Base-by-base conservation (phyloP, 2,797 vertebrate genomes). In the Pipistrellus nathusii region DNA sequence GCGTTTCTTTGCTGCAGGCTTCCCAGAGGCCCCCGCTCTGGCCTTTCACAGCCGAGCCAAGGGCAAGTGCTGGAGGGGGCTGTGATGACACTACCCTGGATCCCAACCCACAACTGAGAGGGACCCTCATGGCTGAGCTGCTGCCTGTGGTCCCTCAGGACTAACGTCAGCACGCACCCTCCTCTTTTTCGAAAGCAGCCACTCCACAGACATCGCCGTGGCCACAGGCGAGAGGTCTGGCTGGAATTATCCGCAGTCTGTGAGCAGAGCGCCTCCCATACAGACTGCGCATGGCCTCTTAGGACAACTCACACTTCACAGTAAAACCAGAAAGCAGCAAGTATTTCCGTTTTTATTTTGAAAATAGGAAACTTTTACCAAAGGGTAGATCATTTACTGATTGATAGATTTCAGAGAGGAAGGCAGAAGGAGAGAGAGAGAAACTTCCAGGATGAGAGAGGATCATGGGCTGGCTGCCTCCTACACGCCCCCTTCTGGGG, bases 161-260 rank as follows among this genome's bases (percentile, higher is more conserved):
- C 51, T 23, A 6, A 62, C 6, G 8, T 21, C 21, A 75, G 17
- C 1, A 44, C 25, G 66, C 55, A 44, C 27, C 81, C 46, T 27
- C 44, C 6, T 23, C 46, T 41, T 13, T 55, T 53, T 62, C 3
- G 72, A 53, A 55, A 48, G 69, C 12, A 17, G 8, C 48, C 21
- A n/a, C 20, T 41, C 15, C 1, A 35, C 2, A 21, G 41, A 25
- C 0, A 1, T 0, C 0, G 0, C n/a, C 59, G 72, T 41, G 23
- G 18, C 44, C 48, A 78, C 25, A 38, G 41, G 15, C 68, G 30
- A 5, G n/a, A 14, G 9, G 82, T 69, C 25, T 44, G 59, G 27
- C 32, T 38, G 82, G 9, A 32, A 48, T 44, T 35, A 20, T 7
- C 2, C 12, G 64, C 69, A 7, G 13, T 8, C 2, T 30, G 4